These are phyloP conservation scores for Hirudinaria manillensis DNA, from an alignment of 2,888 invertebrate genomes.

Conservation along the genomic window DNA sequence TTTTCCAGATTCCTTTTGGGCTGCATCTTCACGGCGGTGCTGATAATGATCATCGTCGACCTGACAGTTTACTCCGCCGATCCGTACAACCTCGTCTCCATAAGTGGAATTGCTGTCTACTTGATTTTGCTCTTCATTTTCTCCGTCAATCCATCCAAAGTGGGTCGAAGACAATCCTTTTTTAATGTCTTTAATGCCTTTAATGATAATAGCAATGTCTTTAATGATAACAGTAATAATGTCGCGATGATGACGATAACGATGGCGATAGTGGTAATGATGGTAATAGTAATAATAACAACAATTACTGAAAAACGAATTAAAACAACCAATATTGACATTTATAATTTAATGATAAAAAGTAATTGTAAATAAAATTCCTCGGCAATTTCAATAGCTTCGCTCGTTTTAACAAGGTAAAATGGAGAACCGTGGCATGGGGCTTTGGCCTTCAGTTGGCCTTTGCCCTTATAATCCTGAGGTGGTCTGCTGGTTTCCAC, in stretches of 20 bases:
- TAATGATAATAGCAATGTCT: not conserved
- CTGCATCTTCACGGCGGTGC: slow-evolving; percentile 13
- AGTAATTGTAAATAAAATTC: not conserved
- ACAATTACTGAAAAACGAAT: not conserved
- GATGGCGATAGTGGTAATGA: not conserved
- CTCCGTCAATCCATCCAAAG: slow-evolving; percentile 48
- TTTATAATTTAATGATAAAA: not conserved
- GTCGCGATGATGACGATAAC: not conserved
- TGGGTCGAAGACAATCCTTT: slow-evolving; percentile 28
- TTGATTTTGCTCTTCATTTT: slow-evolving; percentile 46
- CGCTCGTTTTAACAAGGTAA: slow-evolving; percentile 34
- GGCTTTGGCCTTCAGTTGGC: slow-evolving; percentile 41
- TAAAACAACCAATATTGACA: no score
- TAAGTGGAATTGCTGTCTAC: slow-evolving; percentile 45
- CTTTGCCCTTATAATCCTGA: slow-evolving; percentile 57
- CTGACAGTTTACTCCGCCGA: slow-evolving; percentile 27
- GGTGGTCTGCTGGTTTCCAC: slow-evolving; percentile 45
- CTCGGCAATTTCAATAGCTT: no score
- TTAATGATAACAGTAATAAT: not conserved
- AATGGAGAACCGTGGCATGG: slow-evolving; percentile 41
- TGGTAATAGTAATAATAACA: not conserved
- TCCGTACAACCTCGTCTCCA: slow-evolving; percentile 47
- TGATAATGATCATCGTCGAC: slow-evolving; percentile 30
- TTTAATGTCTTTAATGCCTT: not conserved
- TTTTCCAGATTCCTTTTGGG: slow-evolving; percentile 4